These are phyloP conservation scores for Sialia sialis DNA, from an alignment of 2,113 vertebrate species.

Conservation along the genomic window DNA sequence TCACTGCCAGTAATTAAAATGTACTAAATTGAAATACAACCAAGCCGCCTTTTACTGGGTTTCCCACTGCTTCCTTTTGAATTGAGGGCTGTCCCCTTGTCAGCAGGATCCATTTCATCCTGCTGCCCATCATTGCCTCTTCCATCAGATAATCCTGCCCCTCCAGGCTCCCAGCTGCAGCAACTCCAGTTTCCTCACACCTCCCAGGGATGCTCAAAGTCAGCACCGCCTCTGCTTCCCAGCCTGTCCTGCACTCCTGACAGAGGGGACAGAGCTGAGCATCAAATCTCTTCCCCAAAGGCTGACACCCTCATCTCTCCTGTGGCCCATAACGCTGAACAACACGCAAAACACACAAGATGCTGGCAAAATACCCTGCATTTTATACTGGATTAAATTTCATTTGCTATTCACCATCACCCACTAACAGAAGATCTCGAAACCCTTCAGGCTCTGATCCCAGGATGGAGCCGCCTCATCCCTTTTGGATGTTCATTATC, in stretches of 20 bases:
- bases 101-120: not conserved
- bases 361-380: not conserved
- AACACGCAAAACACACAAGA: not conserved
- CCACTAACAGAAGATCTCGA: not conserved
- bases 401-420: not conserved
- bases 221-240: not conserved
- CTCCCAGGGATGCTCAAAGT: not conserved
- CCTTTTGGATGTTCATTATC: not conserved
- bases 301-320: not conserved
- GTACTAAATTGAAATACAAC: not conserved
- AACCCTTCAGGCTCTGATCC: not conserved
- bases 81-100: not conserved
- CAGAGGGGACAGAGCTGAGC: not conserved
- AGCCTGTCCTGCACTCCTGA: not conserved
- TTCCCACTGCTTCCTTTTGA: not conserved
- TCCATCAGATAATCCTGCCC: not conserved
- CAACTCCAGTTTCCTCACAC: not conserved
- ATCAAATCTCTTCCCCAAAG: not conserved
- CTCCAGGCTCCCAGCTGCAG: not conserved
- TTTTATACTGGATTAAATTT: not conserved
- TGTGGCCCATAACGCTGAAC: not conserved
- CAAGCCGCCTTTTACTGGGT: not conserved
- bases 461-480: not conserved
- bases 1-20: not conserved
- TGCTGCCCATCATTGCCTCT: not conserved